Evolutionary conservation across 2,888 invertebrate genomes (phyloP), one percentile per base, ranked within the genome.

Genomic region (Amphimallon solstitiale): DNA sequence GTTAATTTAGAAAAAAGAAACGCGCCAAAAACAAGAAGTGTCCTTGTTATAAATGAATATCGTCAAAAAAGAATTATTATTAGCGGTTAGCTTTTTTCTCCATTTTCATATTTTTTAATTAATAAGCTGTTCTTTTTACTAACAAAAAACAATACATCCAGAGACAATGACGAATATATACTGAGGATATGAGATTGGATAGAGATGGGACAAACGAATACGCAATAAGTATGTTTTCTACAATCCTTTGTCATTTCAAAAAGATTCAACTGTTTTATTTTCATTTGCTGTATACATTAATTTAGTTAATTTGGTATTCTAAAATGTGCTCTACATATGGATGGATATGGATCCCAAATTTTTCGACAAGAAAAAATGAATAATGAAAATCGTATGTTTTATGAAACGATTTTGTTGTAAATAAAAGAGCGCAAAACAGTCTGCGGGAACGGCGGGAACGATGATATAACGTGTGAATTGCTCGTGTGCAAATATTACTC

Each of bases 341-440:
- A 54, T 56, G 43, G 56, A 56, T 14, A 14, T 14, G 40, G 14
- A n/a, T 15, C 40, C 17, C 23, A 43, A 56, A 56, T 15, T 40
- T 56, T 56, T 56, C 56, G 23, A 43, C 51, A 23, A 34, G n/a
- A 54, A 38, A 56, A 56, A 56, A 43, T 56, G 56, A 56, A 56
- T 56, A 56, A 56, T 56, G 56, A 43, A 56, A 43, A 56, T 56
- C 56, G 43, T 56, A 56, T 43, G 56, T 56, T 56, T 56, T 56
- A 56, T 21, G 56, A 56, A 43, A 43, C 21, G 56, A 56, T 56
- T 43, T 56, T 43, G 56, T 56, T 56, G 40, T 56, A 56, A 56
- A 56, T 56, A 56, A 56, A 29, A 29, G 29, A 29, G 7, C 29
- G 29, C 7, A 5, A 29, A 56, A 23, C 14, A 56, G 29, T 12